Evolutionary conservation across 2,113 vertebrate genomes (phyloP).

Genomic region (Alethe castanea): DNA sequence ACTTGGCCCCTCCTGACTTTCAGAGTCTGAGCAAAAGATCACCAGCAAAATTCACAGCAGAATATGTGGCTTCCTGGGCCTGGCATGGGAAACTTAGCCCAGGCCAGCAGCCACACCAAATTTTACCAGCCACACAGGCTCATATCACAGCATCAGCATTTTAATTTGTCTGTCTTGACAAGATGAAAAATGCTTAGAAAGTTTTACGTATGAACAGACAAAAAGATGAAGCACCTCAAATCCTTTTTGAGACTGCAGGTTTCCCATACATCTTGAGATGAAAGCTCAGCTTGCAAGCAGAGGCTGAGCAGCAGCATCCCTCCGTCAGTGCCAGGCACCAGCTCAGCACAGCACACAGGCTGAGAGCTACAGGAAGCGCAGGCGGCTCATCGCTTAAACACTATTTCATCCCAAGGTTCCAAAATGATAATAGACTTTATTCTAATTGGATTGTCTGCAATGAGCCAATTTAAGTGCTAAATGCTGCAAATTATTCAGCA

Average conservation of each 20-base stretch:
- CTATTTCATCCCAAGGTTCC: slow-evolving; percentile 79
- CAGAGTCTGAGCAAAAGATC: neutral
- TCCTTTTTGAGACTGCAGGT: neutral
- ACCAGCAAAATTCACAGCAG: neutral
- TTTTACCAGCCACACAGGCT: neutral
- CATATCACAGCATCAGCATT: neutral
- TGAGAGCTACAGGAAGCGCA: neutral
- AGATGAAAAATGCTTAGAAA: neutral
- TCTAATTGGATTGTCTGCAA: slow-evolving; percentile 86
- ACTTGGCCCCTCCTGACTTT: neutral
- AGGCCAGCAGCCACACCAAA: neutral
- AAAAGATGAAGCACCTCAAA: neutral
- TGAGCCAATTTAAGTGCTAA: slow-evolving; percentile 88
- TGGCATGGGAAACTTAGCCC: neutral
- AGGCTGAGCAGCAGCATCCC: neutral
- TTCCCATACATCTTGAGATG: neutral
- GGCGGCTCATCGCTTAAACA: slow-evolving; percentile 62
- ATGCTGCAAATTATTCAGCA: slow-evolving; percentile 89
- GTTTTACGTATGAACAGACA: neutral
- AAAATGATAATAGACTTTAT: slow-evolving; percentile 82
- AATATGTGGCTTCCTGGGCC: neutral
- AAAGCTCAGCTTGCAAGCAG: neutral
- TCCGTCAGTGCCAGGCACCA: neutral
- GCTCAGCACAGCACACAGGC: neutral
- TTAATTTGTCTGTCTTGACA: neutral